Base-by-base conservation (phyloP, 2,888 invertebrate genomes). In the Drosophila maculinotata region DNA sequence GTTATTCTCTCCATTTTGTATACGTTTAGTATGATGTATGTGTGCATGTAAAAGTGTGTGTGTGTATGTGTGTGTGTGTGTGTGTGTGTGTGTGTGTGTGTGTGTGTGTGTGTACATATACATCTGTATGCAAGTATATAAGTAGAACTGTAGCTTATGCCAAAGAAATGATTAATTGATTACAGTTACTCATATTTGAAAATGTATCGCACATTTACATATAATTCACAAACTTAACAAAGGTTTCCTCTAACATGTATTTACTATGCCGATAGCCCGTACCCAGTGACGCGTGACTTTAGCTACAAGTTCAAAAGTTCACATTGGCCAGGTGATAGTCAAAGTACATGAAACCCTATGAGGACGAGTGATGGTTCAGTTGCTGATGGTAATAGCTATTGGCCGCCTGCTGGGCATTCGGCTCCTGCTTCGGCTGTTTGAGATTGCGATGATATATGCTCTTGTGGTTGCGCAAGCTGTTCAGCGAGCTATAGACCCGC, bases 381-480 rank as follows among this genome's bases (percentile, higher is more conserved):
- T 88, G 82, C 65, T 77, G 88, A 60, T 75, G 75, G 25, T 86
- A 82, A 51, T 82, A 87, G 48, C 69, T 82, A 41, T 79, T 89
- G 30, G 65, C 49, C 10, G 67, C 71, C 66, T 79, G 73, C 41
- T 65, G 74, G 36, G 70, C 57, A 56, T 77, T 78, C 26, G 74
- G 82, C 71, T 92, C 92, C 73, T 91, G 92, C 68, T 92, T 92
- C 48, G 94, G 94, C 92, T 95, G 95, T 93, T 96, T 96, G 80
- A 93, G 93, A 91, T 94, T 94, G 93, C 97, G 95, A 93, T 97
- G 97, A 93, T 97, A 97, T 94, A 97, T 96, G 92, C 96, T 96
- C 94, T 96, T 96, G 94, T 97, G 97, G 93, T 97, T 97, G 92
- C 97, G 94, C 90, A 97, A 94, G 92, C 96, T 96, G 94, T 97